Base-by-base conservation (phyloP, 2,113 vertebrate genomes). In the Forbesichthys papilliferus region DNA sequence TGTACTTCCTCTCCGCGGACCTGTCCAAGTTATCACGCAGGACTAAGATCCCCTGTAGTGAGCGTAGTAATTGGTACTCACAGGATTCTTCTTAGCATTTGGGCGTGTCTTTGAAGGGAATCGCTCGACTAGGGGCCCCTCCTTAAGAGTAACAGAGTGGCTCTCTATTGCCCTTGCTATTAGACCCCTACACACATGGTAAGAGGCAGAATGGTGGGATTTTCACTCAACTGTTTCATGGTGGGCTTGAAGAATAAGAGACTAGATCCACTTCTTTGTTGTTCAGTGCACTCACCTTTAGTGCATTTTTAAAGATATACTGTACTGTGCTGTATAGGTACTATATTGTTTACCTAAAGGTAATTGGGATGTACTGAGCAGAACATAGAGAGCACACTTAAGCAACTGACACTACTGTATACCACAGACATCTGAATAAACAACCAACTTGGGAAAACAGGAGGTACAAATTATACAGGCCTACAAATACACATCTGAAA, bases 41-140 rank as follows among this genome's bases (percentile, higher is more conserved):
- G 75, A 79, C 80, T 80, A 53, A 42, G 49, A 68, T 62, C 61
- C 66, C 71, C 73, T 57, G 33, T 68, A 68, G 73, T 80, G 82
- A 81, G 74, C 47, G 71, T 63, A 65, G 80, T 89, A 87, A 89
- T 84, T 88, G 81, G 78, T 73, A 76, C 77, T 82, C 80, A 56
- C 69, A 64, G 71, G 42, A 74, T 34, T 18, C 65, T 51, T 56
- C 66, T 42, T 42, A 61, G 42, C 75, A n/a, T 77, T 34, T 71
- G 48, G 20, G 33, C 61, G 63, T 67, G 18, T 69, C 55, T 79
- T 75, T 82, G 64, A 68, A 55, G 56, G 74, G 55, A 71, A 60
- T 72, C 72, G 65, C 36, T 56, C 57, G 34, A 55, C 66, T 66
- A 49, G 49, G 48, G 54, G 51, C 65, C 66, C 65, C 48, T 68